Conservation (phyloP, 1,140 invertebrate species). For the Eriocheir sinensis region DNA sequence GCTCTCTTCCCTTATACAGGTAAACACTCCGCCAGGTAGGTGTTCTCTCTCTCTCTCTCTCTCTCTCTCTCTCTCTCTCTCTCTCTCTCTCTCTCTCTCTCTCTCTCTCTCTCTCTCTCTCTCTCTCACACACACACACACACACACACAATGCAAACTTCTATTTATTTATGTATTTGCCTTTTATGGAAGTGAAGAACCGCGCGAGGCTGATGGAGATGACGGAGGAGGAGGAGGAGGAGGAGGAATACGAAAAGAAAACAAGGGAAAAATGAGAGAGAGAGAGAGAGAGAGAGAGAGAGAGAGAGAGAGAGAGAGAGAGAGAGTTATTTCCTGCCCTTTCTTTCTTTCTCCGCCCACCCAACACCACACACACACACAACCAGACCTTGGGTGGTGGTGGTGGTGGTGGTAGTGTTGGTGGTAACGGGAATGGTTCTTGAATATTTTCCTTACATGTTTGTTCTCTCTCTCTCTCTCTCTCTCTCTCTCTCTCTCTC, state of each 20-base stretch:
- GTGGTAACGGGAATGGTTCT: background rate
- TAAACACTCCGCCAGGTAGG: background rate
- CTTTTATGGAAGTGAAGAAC: background rate
- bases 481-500: constrained; percentile 22
- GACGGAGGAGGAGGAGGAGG: no score
- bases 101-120: constrained; percentile 50
- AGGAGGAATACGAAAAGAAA: no score
- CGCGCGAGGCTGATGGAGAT: background rate
- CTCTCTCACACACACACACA: constrained; percentile 6
- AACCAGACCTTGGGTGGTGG: background rate
- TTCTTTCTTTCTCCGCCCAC: no score
- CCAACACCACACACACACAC: background rate
- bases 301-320: constrained; percentile 22
- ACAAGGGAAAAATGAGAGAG: background rate
- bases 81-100: constrained; percentile 49
- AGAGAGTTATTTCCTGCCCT: background rate
- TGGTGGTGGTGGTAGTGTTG: background rate
- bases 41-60: constrained; percentile 15
- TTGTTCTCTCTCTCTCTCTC: background rate
- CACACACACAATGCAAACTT: background rate
- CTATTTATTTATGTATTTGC: background rate
- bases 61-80: constrained; percentile 40
- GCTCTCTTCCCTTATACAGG: background rate
- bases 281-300: constrained; percentile 22
- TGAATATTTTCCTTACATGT: background rate